Percentiles rank a stretch among this genome's conserved stretches.
phyloP scores from a whole-genome alignment of 1,140 invertebrate genomes.

The Andrena cerasifolii region DNA sequence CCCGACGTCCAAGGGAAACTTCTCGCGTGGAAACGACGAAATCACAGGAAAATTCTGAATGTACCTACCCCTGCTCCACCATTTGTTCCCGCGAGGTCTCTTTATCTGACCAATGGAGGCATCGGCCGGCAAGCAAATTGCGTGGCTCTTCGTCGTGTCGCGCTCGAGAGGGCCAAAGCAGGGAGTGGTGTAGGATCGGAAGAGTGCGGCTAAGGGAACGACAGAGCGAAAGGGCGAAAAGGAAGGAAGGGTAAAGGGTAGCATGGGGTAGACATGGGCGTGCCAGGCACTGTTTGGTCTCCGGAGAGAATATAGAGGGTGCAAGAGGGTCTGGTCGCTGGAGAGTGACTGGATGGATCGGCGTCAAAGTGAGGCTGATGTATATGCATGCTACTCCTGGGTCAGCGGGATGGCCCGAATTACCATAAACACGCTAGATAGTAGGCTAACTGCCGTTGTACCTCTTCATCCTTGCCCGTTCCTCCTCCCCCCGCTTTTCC shows the following conservation, averaged over 20 bases:
- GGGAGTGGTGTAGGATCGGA: not conserved
- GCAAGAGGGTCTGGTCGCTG: constrained; percentile 34
- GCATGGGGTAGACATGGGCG: constrained; percentile 50
- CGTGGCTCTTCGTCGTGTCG: constrained; percentile 50
- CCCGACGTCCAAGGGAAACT: not conserved
- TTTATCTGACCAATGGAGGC: constrained; percentile 40
- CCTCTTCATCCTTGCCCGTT: constrained; percentile 43
- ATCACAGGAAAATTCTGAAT: not conserved
- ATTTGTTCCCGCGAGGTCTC: constrained; percentile 40
- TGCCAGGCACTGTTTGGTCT: constrained; percentile 60
- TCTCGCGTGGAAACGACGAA: not conserved
- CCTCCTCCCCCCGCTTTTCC: not conserved
- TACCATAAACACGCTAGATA: constrained; percentile 76
- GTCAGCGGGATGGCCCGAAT: constrained; percentile 71
- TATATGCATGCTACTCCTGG: constrained; percentile 74
- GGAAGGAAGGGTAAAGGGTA: constrained; percentile 30
- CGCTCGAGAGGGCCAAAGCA: constrained; percentile 30
- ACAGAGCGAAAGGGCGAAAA: not conserved
- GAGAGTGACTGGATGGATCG: constrained; percentile 59
- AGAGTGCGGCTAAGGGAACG: not conserved
- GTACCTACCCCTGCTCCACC: too few relatives aligned
- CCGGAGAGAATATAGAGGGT: constrained; percentile 50
- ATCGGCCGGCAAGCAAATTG: constrained; percentile 65
- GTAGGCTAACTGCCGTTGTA: constrained; percentile 72
- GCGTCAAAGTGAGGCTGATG: constrained; percentile 74